These are phyloP conservation scores for Xyliphius kryptos DNA, from an alignment of 2,113 vertebrate genomes.

Conservation along the genomic window DNA sequence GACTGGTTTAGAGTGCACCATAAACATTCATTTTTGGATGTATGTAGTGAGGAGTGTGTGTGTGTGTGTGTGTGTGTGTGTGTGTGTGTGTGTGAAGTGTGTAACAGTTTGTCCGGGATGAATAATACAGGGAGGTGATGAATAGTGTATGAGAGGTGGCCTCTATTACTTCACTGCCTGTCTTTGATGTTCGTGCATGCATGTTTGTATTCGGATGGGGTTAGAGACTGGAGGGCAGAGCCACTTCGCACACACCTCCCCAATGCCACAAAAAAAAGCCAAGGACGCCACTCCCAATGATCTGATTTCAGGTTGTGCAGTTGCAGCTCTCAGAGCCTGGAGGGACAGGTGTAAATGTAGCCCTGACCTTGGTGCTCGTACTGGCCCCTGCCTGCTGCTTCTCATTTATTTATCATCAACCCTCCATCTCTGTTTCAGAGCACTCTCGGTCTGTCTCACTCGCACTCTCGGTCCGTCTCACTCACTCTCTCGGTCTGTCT, in stretches of 20 bases:
- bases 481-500: slow-evolving; percentile 26
- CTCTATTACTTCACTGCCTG: slow-evolving; percentile 28
- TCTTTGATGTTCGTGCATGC: neutral
- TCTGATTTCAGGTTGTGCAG: slow-evolving; percentile 56
- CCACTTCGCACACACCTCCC: neutral
- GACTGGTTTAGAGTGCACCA: neutral
- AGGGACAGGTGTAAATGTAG: slow-evolving; percentile 70
- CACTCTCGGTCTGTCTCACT: too few relatives aligned
- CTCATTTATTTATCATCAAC: slow-evolving; percentile 61
- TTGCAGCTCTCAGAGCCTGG: slow-evolving; percentile 58
- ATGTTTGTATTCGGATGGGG: neutral
- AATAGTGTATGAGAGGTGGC: slow-evolving; percentile 33
- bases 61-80: too few relatives aligned
- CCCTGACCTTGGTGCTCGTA: slow-evolving; percentile 60
- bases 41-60: too few relatives aligned
- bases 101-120: slow-evolving; percentile 34
- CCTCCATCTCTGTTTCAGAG: slow-evolving; percentile 33
- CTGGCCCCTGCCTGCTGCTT: slow-evolving; percentile 46
- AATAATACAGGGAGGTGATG: slow-evolving; percentile 37
- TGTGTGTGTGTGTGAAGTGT: slow-evolving; percentile 24
- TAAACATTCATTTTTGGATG: slow-evolving; percentile 22
- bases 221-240: slow-evolving; percentile 33
- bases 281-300: slow-evolving; percentile 41
- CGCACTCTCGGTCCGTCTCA: slow-evolving; percentile 16
- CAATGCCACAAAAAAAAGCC: slow-evolving; percentile 18